Evolutionary conservation across 2,113 vertebrate genomes (phyloP).

Genomic region (Odontesthes bonariensis): DNA sequence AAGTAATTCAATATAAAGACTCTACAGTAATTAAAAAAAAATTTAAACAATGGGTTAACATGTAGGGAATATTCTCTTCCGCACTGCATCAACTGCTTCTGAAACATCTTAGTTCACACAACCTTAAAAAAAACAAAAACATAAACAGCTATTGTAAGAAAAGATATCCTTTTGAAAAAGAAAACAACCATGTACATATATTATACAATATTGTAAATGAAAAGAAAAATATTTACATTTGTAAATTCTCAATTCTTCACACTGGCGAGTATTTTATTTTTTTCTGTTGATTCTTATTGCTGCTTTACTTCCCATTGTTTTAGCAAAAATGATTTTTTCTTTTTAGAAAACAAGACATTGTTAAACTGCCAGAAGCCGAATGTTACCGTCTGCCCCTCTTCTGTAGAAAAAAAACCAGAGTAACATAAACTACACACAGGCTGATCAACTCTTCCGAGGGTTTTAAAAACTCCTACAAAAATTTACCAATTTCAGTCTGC

Average conservation of each 20-base stretch:
- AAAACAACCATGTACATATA: constrained; percentile 91
- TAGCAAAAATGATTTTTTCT: constrained; percentile 75
- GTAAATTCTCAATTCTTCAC: constrained; percentile 86
- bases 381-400: constrained; percentile 78
- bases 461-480: constrained; percentile 84
- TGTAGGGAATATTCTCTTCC: constrained; percentile 74
- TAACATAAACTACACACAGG: constrained; percentile 77
- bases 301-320: constrained; percentile 84
- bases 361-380: constrained; percentile 79
- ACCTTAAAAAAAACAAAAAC: constrained; percentile 70
- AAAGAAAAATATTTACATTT: constrained; percentile 90
- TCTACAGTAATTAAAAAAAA: constrained; percentile 81
- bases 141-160: constrained; percentile 87
- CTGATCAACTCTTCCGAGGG: constrained; percentile 62
- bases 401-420: constrained; percentile 78
- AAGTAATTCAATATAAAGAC: constrained; percentile 81
- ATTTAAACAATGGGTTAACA: constrained; percentile 66
- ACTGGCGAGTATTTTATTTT: constrained; percentile 85
- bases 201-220: constrained; percentile 89
- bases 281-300: constrained; percentile 91
- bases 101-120: constrained; percentile 84
- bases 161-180: constrained; percentile 85
- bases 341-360: constrained; percentile 85
- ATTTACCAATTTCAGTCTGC: constrained; percentile 74
- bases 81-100: constrained; percentile 77